Base-by-base conservation (phyloP, 2,888 invertebrate genomes). In the Ophion obscuratus region DNA sequence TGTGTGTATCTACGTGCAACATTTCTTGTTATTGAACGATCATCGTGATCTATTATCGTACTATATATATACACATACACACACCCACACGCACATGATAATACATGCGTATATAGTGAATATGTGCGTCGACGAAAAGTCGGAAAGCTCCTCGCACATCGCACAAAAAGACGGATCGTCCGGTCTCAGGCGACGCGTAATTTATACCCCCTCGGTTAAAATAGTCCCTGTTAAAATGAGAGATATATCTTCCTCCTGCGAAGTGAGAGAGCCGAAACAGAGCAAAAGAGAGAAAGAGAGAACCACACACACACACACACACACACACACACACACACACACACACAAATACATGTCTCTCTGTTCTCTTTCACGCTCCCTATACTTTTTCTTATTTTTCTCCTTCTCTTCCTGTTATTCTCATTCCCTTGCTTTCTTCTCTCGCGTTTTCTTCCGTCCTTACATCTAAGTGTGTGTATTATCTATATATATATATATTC, bases 151-250 rank as follows among this genome's bases (percentile, higher is more conserved):
- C 78, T 75, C 57, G 70, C 77, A 40, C 81, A 47, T 83, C 75
- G 87, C 73, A 76, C 86, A 89, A 89, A 88, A 90, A 88, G 88
- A 90, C 89, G 79, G 88, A 88, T 83, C 85, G 81, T 77, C 67
- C 83, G 59, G 81, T 86, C 88, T 88, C 87, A 87, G 88, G 87
- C 87, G 88, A 89, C 88, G 87, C 84, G 88, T 90, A 90, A 91
- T 91, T 91, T 90, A 91, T 90, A 85, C 86, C 67, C 81, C 64
- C 66, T 80, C 70, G 89, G 88, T 89, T 90, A 90, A 91, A 91
- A 91, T 91, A 88, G 90, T 88, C 89, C 83, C 76, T 82, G 84
- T 88, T 88, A 87, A 85, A 90, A 89, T 88, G 86, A 89, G 81
- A 88, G 84, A 90, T 88, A 88, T 87, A 88, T 88, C 88, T 87